Evolutionary conservation across 2,888 invertebrate genomes (phyloP).

Genomic region (Lamellibrachia columna): DNA sequence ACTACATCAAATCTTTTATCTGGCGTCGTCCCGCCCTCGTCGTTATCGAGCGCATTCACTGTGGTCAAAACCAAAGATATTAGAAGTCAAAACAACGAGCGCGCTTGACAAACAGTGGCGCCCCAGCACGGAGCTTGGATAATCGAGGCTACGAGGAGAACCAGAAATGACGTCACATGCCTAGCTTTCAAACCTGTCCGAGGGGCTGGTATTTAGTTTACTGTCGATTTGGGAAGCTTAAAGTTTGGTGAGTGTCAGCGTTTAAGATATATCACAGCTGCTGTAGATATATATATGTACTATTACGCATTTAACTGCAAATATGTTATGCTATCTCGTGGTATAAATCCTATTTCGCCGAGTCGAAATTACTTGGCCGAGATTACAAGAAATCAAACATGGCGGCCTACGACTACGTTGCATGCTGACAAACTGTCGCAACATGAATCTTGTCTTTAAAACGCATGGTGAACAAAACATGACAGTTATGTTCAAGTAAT

Average conservation of each 20-base stretch:
- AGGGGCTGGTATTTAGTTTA: background rate
- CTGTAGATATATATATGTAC: background rate
- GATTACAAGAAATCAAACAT: background rate
- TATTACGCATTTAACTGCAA: background rate
- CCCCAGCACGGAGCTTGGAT: too few relatives aligned
- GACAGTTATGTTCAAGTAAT: background rate
- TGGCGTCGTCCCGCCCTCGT: too few relatives aligned
- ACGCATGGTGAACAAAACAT: background rate
- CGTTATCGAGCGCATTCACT: too few relatives aligned
- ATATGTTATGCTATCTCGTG: background rate
- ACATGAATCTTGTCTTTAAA: background rate
- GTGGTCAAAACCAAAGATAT: too few relatives aligned
- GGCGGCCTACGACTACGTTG: background rate
- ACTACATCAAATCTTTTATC: too few relatives aligned
- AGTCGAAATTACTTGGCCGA: background rate
- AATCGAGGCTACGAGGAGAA: background rate
- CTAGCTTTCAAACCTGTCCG: background rate
- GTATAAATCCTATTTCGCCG: background rate
- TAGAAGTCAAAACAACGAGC: too few relatives aligned
- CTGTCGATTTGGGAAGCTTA: background rate
- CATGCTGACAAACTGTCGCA: background rate
- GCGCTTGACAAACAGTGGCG: too few relatives aligned
- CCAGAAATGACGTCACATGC: background rate
- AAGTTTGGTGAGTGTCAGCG: background rate
- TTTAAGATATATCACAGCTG: background rate